These are phyloP conservation scores for Sycobia sp. DNA, from an alignment of 1,140 invertebrate species.

Conservation along the genomic window DNA sequence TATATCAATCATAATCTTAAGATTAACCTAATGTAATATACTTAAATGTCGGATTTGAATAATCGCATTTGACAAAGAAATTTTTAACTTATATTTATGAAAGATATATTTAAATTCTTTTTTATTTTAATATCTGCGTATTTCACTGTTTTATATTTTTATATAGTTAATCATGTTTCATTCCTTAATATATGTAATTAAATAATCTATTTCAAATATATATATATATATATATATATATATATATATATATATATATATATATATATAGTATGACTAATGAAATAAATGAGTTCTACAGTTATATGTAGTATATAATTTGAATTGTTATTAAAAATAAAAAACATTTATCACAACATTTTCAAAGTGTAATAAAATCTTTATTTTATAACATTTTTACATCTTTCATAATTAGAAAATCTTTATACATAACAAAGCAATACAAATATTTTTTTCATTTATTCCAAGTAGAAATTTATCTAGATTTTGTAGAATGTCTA, in stretches of 20 bases:
- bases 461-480: too few relatives aligned
- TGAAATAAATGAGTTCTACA: too few relatives aligned
- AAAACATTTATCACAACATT: conserved; percentile 19
- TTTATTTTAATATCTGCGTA: conserved; percentile 8
- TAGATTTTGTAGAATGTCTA: too few relatives aligned
- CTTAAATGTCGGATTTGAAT: conserved; percentile 1
- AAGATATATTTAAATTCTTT: conserved; percentile 1
- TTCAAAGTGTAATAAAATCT: conserved; percentile 33
- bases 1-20: conserved; percentile 20
- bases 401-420: conserved; percentile 24
- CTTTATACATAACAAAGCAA: conserved; percentile 22
- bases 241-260: background rate
- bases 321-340: conserved; percentile 29
- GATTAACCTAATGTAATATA: conserved; percentile 28
- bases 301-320: conserved; percentile 25
- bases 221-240: background rate
- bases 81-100: background rate
- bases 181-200: conserved; percentile 15
- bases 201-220: conserved; percentile 17
- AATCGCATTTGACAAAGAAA: conserved; percentile 15
- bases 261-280: background rate
- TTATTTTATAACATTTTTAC: conserved; percentile 29
- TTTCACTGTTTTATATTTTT: conserved; percentile 28
- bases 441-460: conserved; percentile 20
- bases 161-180: conserved; percentile 16